Evolutionary conservation across 2,888 invertebrate genomes (phyloP).

Genomic region (Myopa tessellatipennis): DNA sequence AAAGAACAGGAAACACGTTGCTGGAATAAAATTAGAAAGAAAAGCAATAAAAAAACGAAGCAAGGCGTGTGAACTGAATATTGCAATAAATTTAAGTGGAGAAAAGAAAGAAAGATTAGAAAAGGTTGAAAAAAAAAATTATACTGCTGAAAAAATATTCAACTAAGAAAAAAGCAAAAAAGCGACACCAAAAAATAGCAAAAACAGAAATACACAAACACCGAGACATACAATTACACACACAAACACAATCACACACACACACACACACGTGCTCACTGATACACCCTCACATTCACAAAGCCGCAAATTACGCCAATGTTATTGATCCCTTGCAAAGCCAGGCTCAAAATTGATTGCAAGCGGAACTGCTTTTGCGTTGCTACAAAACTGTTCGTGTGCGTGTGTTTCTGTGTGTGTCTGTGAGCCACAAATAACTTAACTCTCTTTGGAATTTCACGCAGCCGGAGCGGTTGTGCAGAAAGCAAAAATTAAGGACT

Average conservation of each 20-base stretch:
- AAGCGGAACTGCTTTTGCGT: not conserved
- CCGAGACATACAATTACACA: too few species aligned
- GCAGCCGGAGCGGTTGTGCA: too few species aligned
- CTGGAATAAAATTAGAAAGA: slow-evolving; percentile 6
- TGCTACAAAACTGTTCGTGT: not conserved
- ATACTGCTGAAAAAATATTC: too few species aligned
- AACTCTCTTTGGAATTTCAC: too few species aligned
- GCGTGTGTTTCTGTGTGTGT: slow-evolving; percentile 1
- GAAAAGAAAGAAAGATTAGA: too few species aligned
- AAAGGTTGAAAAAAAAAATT: too few species aligned
- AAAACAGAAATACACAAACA: too few species aligned
- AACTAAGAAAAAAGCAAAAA: too few species aligned
- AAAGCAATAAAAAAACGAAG: slow-evolving; percentile 21
- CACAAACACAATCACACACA: not conserved
- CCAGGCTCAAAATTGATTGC: not conserved
- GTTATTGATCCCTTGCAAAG: slow-evolving; percentile 21
- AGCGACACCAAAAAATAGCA: too few species aligned
- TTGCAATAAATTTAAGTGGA: too few species aligned
- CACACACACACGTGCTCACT: not conserved
- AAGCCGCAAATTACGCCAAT: not conserved
- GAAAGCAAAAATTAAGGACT: too few species aligned
- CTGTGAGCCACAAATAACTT: not conserved
- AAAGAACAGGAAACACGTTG: slow-evolving; percentile 7
- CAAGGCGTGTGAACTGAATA: not conserved
- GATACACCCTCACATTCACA: not conserved